Evolutionary conservation across 2,797 vertebrate species (phyloP), one percentile per base, ranked within the genome.

Genomic region (Lepilemur ruficaudatus): DNA sequence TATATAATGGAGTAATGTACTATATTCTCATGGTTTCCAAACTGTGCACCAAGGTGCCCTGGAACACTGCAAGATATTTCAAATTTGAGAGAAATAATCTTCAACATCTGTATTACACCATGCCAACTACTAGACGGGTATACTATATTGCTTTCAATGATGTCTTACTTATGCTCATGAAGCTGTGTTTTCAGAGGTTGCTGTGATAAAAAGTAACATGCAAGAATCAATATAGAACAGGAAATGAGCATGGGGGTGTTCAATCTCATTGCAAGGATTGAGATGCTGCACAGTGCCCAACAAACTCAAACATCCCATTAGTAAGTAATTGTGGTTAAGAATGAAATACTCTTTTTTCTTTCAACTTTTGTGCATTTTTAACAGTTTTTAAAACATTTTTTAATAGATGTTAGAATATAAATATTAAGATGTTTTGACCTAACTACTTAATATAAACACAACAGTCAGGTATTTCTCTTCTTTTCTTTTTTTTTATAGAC

Each of bases 391-490:
- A 41, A 41, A 35, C 30, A n/a, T n/a, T 65, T 65, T 55, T n/a
- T 17, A n/a, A 65, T n/a, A 65, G 61, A 15, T 57, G 32, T 55
- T 82, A 70, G 15, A n/a, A 75, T 1, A 2, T 10, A 90, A 38
- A 28, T 57, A 94, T 9, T 69, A 55, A 63, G 22, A 5, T 87
- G n/a, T 80, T 78, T 73, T 5, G 55, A 59, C 30, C 48, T 84
- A 70, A 89, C 52, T 84, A 85, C 65, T 89, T 94, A 94, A 67
- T 59, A 75, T 52, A 67, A 89, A 89, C 15, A 72, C 25, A 91
- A 83, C 48, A 15, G 30, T 65, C 63, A 73, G 25, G 48, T 89
- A 65, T 69, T 65, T 89, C 72, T 89, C n/a, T 63, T 63, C 61
- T 32, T 65, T n/a, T 63, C 28, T 65, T 63, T 63, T 30, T 63